Base-by-base conservation (phyloP, 1,140 invertebrate species). In the Drosophila kanapiae region DNA sequence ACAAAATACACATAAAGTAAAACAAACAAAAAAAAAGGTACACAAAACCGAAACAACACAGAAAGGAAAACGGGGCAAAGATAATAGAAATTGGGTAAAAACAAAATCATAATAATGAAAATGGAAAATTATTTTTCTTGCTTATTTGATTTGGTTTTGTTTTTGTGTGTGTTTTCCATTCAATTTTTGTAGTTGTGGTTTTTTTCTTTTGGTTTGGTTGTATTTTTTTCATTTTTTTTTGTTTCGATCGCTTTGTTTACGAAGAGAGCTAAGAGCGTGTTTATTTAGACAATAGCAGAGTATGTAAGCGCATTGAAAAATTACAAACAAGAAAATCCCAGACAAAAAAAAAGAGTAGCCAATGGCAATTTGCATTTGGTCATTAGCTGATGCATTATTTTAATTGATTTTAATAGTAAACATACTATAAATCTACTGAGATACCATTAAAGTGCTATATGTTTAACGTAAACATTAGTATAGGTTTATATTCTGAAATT, bases 1-100 rank as follows among this genome's bases (percentile, higher is more conserved):
- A 83, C 79, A 86, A 86, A 87, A 78, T 56, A 87, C 53, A 91
- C 75, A 79, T 81, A 85, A 83, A 80, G 80, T 75, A 84, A 84
- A 91, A 80, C 43, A 80, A 67, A 86, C 70, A 63, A 45, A 74
- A 86, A 72, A 63, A 45, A 74, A 71, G 16, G 58, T 56, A 75
- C 45, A 77, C 57, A 77, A 56, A 82, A 64, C 38, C 56, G 58
- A 71, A 80, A 48, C 67, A 80, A 56, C 56, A 81, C 37, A 49
- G 49, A 67, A 71, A 59, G 31, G 27, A 82, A 72, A 33, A 54
- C 33, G 54, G 61, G 38, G 40, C 37, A 47, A 40, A 80, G 67
- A 58, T 69, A 47, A 49, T 45, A 72, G 37, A n/a, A n/a, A n/a
- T 69, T 16, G 58, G 40, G 16, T 61, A 64, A 58, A 48, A 76